Evolutionary conservation across 2,797 vertebrate species (phyloP).

Genomic region (Sebastes paucispinis): DNA sequence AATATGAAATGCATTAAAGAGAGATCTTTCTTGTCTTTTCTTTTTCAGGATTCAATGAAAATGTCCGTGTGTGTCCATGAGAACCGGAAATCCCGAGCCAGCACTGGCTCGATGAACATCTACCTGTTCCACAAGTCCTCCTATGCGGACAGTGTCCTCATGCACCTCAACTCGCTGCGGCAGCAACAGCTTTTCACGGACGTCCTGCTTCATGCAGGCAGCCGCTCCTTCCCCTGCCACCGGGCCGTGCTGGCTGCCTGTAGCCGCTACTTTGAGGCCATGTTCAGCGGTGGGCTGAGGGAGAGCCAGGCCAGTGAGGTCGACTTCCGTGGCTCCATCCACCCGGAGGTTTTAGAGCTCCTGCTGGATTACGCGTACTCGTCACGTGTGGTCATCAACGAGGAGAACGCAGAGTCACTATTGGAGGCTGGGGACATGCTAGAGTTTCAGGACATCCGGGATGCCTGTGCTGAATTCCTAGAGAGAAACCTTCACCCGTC

Average conservation of each 20-base stretch:
- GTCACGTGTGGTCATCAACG: slow-evolving; percentile 97
- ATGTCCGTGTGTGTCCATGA: slow-evolving; percentile 99
- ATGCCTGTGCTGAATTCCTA: slow-evolving; percentile 96
- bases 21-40: slow-evolving; percentile 22
- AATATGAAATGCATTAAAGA: slow-evolving; percentile 2
- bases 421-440: slow-evolving; percentile 98
- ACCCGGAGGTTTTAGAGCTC: slow-evolving; percentile 94
- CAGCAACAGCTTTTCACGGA: slow-evolving; percentile 97
- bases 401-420: slow-evolving; percentile 96
- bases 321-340: slow-evolving; percentile 95
- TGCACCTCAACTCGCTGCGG: slow-evolving; percentile 93
- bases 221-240: slow-evolving; percentile 96
- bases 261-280: slow-evolving; percentile 98
- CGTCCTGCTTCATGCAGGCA: slow-evolving; percentile 94
- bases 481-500: slow-evolving; percentile 96
- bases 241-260: slow-evolving; percentile 96
- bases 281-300: slow-evolving; percentile 96
- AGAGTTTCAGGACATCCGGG: slow-evolving; percentile 97
- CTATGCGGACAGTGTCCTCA: slow-evolving; percentile 97
- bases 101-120: slow-evolving; percentile 98
- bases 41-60: slow-evolving; percentile 92
- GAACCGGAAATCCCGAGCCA: slow-evolving; percentile 96
- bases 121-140: slow-evolving; percentile 99
- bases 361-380: slow-evolving; percentile 97
- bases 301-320: slow-evolving; percentile 98